Evolutionary conservation across 2,113 vertebrate genomes (phyloP), one percentile per base, ranked within the genome.

Genomic region (Eidolon helvum): DNA sequence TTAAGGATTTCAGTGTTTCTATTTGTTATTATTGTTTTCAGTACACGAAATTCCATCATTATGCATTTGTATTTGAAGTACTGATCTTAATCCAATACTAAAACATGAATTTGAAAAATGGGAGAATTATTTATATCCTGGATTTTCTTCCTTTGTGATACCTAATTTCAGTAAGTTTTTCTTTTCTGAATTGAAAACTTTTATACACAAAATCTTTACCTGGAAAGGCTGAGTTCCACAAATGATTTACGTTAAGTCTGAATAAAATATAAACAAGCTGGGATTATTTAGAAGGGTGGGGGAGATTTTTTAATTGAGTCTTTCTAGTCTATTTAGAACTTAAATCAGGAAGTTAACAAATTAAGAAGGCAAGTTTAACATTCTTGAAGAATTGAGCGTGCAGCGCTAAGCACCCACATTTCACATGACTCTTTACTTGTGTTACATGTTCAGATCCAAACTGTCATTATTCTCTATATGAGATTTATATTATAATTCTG

Each of bases 121-220:
- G 89, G 66, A 90, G 77, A 0, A 0, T 50, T 88, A 69, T 97
- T 96, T 96, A 4, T 15, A 92, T 93, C 66, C 48, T 93, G 90
- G 40, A 5, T 79, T 18, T 83, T 89, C 82, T 71, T 75, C 95
- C 66, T 94, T 94, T 33, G 71, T 57, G 59, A 9, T 57, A 78
- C 94, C 95, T 97, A 74, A 90, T 96, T 94, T 90, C 90, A 96
- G 74, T 15, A 87, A 79, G 48, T 65, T 97, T 96, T 90, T 88
- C 87, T 85, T 95, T 10, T 71, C 87, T 97, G 87, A 96, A 96
- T 50, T 72, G 97, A 83, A 96, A 97, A 85, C 71, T 30, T 80
- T 48, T 66, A 95, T 57, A 69, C 35, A 90, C 79, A 87, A 84
- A 90, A 61, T 53, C 68, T 26, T 90, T 59, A 89, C 53, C 26